Conservation (phyloP, 1,140 invertebrate species). For the Drosophila repletoides region DNA sequence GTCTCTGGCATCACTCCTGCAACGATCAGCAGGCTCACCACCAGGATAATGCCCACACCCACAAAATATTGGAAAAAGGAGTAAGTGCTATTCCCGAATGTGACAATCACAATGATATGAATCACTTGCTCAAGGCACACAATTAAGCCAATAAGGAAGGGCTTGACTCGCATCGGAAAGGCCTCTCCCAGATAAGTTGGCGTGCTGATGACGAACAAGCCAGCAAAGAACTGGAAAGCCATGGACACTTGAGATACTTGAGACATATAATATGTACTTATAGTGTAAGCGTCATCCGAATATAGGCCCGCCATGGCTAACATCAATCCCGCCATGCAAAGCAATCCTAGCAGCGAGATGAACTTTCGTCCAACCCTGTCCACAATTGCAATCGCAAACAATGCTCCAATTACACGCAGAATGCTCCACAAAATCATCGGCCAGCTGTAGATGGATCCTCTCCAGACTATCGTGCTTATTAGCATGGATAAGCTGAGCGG, state of each 20-base stretch:
- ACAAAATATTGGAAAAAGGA: constrained; percentile 33
- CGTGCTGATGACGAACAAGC: constrained; percentile 34
- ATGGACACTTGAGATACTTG: constrained; percentile 32
- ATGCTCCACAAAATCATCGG: constrained; percentile 34
- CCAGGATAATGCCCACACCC: constrained; percentile 35
- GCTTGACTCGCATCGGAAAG: constrained; percentile 52
- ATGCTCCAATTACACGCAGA: constrained; percentile 37
- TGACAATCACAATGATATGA: constrained; percentile 53
- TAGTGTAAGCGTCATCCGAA: constrained; percentile 13
- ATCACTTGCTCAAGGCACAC: constrained; percentile 47
- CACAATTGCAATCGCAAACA: constrained; percentile 15
- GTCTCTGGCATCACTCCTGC: constrained; percentile 41
- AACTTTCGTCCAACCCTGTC: constrained; percentile 51
- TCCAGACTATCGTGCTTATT: constrained; percentile 16
- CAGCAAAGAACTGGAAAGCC: constrained; percentile 51
- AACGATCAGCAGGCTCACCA: constrained; percentile 23
- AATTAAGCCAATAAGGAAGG: constrained; percentile 30
- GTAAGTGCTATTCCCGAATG: constrained; percentile 1
- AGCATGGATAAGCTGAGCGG: constrained; percentile 35
- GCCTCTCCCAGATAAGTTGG: constrained; percentile 51
- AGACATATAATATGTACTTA: constrained; percentile 27
- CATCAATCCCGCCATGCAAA: constrained; percentile 44
- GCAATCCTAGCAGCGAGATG: constrained; percentile 23
- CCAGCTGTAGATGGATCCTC: constrained; percentile 18
- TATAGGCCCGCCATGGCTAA: constrained; percentile 43